Evolutionary conservation across 1,140 invertebrate genomes (phyloP).

Genomic region (Melanaphis sacchari): DNA sequence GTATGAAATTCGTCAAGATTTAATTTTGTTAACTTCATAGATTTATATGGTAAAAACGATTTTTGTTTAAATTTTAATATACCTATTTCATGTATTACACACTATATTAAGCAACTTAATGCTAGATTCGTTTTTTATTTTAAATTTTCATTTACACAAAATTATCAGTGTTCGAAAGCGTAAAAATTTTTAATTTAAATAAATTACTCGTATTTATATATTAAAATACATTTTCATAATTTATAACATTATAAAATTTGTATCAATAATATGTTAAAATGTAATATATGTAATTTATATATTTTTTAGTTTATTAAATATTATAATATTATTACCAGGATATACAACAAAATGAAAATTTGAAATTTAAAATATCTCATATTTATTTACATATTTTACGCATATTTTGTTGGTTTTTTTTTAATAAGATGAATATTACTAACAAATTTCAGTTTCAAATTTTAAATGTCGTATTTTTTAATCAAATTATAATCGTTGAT

Average conservation of each 20-base stretch:
- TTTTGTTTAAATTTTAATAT: background rate
- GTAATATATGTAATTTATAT: background rate
- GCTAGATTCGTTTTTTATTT: background rate
- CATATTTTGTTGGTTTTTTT: background rate
- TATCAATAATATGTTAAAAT: background rate
- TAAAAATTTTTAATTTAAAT: background rate
- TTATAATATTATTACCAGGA: background rate
- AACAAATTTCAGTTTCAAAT: background rate
- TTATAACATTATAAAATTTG: no score
- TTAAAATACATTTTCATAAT: background rate
- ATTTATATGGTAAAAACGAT: background rate
- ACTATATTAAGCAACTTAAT: background rate
- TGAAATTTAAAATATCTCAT: background rate
- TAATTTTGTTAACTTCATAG: background rate
- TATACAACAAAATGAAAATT: background rate
- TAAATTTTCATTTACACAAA: background rate
- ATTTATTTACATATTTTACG: background rate
- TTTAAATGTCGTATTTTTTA: background rate
- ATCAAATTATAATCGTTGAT: background rate
- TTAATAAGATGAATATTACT: background rate
- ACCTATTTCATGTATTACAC: background rate
- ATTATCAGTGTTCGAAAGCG: background rate
- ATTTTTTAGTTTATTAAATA: background rate
- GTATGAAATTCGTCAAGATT: background rate
- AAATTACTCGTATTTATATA: background rate